Conservation (phyloP, 1,140 invertebrate species). For the Campoletis sonorensis region DNA sequence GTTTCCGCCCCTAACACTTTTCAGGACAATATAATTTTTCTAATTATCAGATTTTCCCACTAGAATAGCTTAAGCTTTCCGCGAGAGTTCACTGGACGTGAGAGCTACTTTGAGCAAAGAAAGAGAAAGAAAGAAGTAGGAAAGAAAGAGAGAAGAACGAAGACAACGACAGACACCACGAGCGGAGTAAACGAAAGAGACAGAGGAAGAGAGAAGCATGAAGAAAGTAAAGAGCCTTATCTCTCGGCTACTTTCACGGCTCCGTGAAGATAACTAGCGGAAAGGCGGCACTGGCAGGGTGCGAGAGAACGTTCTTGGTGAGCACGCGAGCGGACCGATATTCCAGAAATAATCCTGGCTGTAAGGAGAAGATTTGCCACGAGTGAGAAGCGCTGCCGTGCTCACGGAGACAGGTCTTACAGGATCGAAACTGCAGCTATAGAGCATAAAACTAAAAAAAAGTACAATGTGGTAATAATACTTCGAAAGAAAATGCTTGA, state of each 20-base stretch:
- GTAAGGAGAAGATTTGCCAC: conserved; percentile 13
- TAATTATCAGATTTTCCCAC: not conserved
- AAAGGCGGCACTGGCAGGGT: conserved; percentile 25
- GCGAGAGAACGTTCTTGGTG: not conserved
- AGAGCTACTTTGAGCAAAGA: not conserved
- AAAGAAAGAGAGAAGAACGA: not conserved
- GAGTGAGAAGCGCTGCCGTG: not conserved
- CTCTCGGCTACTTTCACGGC: conserved; percentile 11
- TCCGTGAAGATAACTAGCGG: conserved; percentile 25
- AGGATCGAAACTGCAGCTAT: not conserved
- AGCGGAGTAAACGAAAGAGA: no score
- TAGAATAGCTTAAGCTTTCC: conserved; percentile 8
- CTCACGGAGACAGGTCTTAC: not conserved
- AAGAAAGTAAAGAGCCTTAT: conserved; percentile 14
- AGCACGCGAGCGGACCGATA: conserved; percentile 13
- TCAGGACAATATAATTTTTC: conserved; percentile 6
- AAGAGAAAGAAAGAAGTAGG: not conserved
- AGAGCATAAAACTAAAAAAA: not conserved
- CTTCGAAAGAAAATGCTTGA: not conserved
- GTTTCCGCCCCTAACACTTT: not conserved
- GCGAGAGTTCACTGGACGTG: conserved; percentile 10
- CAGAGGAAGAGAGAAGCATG: not conserved
- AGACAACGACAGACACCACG: not conserved
- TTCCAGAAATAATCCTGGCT: conserved; percentile 13
- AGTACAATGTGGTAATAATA: not conserved